A percentile compares a stretch with the other conserved stretches of the same genome.
Evolutionary conservation across 1,140 invertebrate species (phyloP).

Genomic region (Eumeta japonica): DNA sequence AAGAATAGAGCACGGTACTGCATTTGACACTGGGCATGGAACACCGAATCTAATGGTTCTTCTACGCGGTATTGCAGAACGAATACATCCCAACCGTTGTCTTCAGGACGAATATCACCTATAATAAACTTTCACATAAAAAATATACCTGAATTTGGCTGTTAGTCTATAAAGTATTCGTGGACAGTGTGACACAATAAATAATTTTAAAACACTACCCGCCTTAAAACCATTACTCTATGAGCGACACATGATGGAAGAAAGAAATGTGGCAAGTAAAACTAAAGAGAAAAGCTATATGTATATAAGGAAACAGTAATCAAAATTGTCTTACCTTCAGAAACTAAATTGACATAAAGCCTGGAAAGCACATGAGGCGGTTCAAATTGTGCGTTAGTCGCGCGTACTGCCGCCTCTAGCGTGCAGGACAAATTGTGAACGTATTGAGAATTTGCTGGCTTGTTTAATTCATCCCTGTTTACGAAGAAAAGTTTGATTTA

Average conservation of each 20-base stretch:
- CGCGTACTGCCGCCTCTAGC: conserved; percentile 86
- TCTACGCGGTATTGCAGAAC: conserved; percentile 90
- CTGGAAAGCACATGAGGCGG: conserved; percentile 85
- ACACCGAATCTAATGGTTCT: conserved; percentile 90
- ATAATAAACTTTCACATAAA: not conserved
- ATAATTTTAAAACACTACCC: too few relatives aligned
- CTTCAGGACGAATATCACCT: conserved; percentile 61
- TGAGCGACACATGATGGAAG: too few relatives aligned
- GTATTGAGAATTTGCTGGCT: conserved; percentile 83
- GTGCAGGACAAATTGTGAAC: conserved; percentile 87
- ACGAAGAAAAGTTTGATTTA: conserved; percentile 22
- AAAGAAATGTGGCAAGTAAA: too few relatives aligned
- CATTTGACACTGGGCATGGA: conserved; percentile 78
- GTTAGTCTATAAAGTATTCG: too few relatives aligned
- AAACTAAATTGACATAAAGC: conserved; percentile 82
- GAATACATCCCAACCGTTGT: conserved; percentile 95
- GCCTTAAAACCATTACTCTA: too few relatives aligned
- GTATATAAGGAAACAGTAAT: too few relatives aligned
- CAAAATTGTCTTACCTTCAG: conserved; percentile 52
- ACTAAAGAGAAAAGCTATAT: too few relatives aligned
- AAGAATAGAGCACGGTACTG: conserved; percentile 88
- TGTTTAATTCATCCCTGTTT: conserved; percentile 85
- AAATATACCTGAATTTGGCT: not conserved
- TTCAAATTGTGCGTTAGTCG: conserved; percentile 94
- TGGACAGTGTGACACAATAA: too few relatives aligned